phyloP scores from a whole-genome alignment of 2,113 vertebrate species.

The Laterallus jamaicensis region DNA sequence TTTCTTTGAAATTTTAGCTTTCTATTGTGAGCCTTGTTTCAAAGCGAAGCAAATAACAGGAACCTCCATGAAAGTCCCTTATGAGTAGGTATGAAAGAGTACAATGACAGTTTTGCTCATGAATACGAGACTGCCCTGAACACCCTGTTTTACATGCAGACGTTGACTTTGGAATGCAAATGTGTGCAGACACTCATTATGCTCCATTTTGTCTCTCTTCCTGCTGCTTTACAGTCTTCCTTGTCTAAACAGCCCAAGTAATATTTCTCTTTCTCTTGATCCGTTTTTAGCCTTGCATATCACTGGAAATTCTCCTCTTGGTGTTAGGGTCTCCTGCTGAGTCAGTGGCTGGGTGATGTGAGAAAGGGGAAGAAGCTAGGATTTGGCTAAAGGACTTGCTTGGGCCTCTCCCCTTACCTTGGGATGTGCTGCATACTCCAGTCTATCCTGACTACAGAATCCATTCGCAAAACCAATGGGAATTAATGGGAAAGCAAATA shows the following conservation, averaged over 20 bases:
- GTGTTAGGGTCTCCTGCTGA: background rate
- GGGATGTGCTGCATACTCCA: no score
- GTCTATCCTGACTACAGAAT: background rate
- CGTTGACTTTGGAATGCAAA: constrained; percentile 3
- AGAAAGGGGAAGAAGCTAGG: background rate
- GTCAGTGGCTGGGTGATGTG: background rate
- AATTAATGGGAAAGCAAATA: background rate
- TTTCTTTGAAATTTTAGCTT: background rate
- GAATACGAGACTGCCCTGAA: background rate
- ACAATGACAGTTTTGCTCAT: background rate
- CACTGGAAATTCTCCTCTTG: background rate
- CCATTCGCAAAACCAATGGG: background rate
- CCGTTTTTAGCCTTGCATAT: background rate
- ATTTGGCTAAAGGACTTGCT: background rate
- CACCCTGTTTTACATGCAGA: background rate
- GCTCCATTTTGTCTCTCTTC: background rate
- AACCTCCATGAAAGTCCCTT: background rate
- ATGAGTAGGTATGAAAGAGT: background rate
- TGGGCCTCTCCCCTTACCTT: background rate
- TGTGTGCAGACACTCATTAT: background rate
- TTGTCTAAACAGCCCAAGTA: background rate
- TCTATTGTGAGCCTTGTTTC: background rate
- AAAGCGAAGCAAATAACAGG: background rate
- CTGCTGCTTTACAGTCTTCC: background rate
- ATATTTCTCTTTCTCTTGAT: background rate